These are phyloP conservation scores for Nymphalis io DNA, from an alignment of 1,140 invertebrate genomes.

Conservation along the genomic window DNA sequence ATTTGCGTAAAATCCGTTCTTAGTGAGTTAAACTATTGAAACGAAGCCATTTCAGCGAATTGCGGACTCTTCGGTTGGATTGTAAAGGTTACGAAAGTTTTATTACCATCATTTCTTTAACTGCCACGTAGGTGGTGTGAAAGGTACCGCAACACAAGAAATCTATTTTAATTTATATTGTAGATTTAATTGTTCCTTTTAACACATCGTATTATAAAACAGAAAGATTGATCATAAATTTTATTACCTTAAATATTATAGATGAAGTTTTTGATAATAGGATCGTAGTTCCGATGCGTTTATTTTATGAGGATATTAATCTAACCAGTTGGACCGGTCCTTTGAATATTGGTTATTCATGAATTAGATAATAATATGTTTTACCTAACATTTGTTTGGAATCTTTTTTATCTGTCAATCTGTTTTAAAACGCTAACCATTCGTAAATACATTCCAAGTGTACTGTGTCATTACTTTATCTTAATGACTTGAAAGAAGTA, in stretches of 20 bases:
- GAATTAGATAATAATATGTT: conserved; percentile 26
- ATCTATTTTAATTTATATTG: not conserved
- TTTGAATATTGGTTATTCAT: conserved; percentile 1
- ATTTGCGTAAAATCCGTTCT: too few relatives aligned
- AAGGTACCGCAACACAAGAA: conserved; percentile 16
- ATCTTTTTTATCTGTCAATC: conserved; percentile 20
- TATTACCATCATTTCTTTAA: conserved; percentile 29
- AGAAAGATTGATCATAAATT: not conserved
- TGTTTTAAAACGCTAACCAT: conserved; percentile 24
- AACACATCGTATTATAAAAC: not conserved
- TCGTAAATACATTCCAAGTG: conserved; percentile 24
- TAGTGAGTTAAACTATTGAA: conserved; percentile 41
- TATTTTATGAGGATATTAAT: conserved; percentile 10
- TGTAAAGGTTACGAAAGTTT: conserved; percentile 29
- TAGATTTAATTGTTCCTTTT: conserved; percentile 1
- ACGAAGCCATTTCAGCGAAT: conserved; percentile 19
- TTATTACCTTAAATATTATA: conserved; percentile 17
- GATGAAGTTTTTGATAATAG: conserved; percentile 31
- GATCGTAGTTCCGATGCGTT: conserved; percentile 14
- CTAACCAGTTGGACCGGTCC: conserved; percentile 19
- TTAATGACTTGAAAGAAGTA: conserved; percentile 16
- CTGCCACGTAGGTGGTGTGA: conserved; percentile 21
- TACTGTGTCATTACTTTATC: conserved; percentile 32
- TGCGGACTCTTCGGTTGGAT: conserved; percentile 13
- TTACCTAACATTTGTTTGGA: conserved; percentile 15